These are phyloP conservation scores for Lasioglossum figueresi DNA, from an alignment of 2,888 invertebrate species.

Conservation along the genomic window DNA sequence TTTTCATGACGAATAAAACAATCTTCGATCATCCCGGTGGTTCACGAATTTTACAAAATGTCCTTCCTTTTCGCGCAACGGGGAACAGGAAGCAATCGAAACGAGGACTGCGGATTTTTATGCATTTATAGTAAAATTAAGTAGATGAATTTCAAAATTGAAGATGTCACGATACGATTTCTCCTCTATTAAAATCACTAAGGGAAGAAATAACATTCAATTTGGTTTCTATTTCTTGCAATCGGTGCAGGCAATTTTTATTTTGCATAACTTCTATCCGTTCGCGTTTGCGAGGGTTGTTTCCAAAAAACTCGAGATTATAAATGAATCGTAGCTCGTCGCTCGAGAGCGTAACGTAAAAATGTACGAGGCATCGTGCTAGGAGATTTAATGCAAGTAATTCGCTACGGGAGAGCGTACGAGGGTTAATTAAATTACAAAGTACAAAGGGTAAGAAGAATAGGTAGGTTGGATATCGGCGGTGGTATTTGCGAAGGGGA, in stretches of 20 bases:
- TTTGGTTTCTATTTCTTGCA: too few relatives aligned
- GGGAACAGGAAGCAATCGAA: not conserved
- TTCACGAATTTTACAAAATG: not conserved
- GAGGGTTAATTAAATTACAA: constrained; percentile 9
- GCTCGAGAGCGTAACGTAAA: not conserved
- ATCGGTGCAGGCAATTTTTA: too few relatives aligned
- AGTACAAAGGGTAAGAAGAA: not conserved
- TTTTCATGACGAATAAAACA: not conserved
- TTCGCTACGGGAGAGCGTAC: not conserved
- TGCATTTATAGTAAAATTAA: too few relatives aligned
- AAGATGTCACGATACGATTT: too few relatives aligned
- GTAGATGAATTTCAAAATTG: too few relatives aligned
- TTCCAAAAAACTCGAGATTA: not conserved
- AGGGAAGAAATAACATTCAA: too few relatives aligned
- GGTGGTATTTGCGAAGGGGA: constrained; percentile 28
- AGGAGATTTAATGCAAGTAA: not conserved
- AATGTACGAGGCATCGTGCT: not conserved
- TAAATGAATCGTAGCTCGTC: not conserved
- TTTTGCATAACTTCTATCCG: not conserved
- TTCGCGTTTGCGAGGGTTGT: not conserved
- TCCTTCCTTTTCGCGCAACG: not conserved
- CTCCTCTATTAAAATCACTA: too few relatives aligned
- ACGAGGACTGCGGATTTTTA: not conserved
- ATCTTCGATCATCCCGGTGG: not conserved
- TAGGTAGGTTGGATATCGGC: not conserved